These are phyloP conservation scores for Ariolimax columbianus DNA, from an alignment of 2,888 invertebrate genomes.

Conservation along the genomic window DNA sequence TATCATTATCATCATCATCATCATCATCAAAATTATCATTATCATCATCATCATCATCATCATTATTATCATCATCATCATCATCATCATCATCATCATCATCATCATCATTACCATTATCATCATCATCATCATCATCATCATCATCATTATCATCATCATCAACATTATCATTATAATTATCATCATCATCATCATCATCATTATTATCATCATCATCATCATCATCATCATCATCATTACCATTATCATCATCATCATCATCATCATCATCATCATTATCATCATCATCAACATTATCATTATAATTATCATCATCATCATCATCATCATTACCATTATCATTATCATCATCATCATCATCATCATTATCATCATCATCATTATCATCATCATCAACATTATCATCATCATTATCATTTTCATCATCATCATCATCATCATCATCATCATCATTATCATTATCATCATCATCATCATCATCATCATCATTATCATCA, in stretches of 20 bases:
- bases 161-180: conserved; percentile 41
- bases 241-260: conserved; percentile 2
- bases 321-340: conserved; percentile 20
- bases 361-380: conserved; percentile 29
- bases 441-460: background rate
- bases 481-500: background rate
- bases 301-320: conserved; percentile 15
- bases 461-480: background rate
- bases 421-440: background rate
- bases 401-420: conserved; percentile 13
- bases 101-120: conserved; percentile 38
- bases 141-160: conserved; percentile 14
- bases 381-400: conserved; percentile 40
- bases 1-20: no score
- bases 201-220: conserved; percentile 40
- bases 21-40: no score
- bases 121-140: conserved; percentile 23
- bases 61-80: conserved; percentile 27
- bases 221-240: conserved; percentile 39
- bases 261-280: conserved; percentile 28
- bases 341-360: conserved; percentile 20
- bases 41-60: no score
- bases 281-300: conserved; percentile 41
- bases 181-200: conserved; percentile 31
- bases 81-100: conserved; percentile 37